phyloP scores from a whole-genome alignment of 2,113 vertebrate species.

The Podilymbus podiceps region DNA sequence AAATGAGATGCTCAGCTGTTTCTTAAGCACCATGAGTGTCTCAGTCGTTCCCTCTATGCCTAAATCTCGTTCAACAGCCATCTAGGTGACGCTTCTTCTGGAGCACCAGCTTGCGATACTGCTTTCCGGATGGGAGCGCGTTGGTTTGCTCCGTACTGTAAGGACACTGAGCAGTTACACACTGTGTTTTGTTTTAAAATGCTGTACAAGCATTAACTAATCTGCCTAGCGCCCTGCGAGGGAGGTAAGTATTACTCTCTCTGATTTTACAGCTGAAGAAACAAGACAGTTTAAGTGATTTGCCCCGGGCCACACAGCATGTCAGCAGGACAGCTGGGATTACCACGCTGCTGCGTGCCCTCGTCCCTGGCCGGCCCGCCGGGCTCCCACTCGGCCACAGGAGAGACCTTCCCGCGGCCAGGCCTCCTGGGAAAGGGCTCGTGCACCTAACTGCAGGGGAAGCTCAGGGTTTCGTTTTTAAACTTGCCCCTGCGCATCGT shows the following conservation, averaged over 20 bases:
- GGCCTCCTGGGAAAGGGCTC: not conserved
- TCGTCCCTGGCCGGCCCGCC: accelerated
- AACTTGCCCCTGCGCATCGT: not conserved
- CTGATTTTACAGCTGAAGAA: slow-evolving; percentile 46
- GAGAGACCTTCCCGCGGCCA: not conserved
- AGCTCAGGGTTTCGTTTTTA: accelerated
- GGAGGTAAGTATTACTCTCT: not conserved
- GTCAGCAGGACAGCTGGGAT: not conserved
- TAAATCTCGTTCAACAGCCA: not conserved
- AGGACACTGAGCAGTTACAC: not conserved
- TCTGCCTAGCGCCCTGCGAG: not conserved
- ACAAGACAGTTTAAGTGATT: slow-evolving; percentile 26
- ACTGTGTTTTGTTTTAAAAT: not conserved
- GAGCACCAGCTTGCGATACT: not conserved
- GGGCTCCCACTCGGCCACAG: not conserved
- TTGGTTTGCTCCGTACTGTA: accelerated
- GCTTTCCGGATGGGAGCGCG: accelerated
- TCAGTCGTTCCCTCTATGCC: not conserved
- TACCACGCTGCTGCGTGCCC: accelerated
- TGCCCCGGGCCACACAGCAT: not conserved
- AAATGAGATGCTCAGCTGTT: not conserved
- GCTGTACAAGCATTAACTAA: not conserved
- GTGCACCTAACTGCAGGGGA: accelerated
- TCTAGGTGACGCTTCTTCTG: not conserved
- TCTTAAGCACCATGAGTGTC: not conserved